Base-by-base conservation (phyloP, 2,113 vertebrate species). In the Pungitius pungitius region DNA sequence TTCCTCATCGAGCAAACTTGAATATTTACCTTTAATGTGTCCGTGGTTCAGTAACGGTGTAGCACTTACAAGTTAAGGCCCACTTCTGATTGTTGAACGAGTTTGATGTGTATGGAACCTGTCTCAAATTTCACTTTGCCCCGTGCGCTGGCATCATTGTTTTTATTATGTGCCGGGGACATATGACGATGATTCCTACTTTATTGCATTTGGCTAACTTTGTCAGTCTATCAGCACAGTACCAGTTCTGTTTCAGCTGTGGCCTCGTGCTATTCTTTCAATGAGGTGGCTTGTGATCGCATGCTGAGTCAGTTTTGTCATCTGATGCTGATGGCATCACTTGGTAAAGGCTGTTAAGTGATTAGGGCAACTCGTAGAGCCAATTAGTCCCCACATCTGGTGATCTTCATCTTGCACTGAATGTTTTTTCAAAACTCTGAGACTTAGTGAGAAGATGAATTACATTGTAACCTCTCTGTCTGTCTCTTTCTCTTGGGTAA, bases 251-350 rank as follows among this genome's bases (percentile, higher is more conserved):
- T 74, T 69, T n/a, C 13, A 56, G 65, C 40, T 58, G 33, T 54
- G 71, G 54, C 20, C 24, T 68, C 37, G 35, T 64, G 22, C 51
- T 37, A 45, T 65, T 43, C 52, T 51, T 54, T 66, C 39, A 79
- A 17, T 80, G 61, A 54, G 20, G 51, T 26, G 24, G 22, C 60
- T 60, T 70, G 65, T 80, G 54, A 67, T 45, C 1, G n/a, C 57
- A 61, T 14, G 33, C 37, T 66, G 78, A 76, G 64, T 78, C 66
- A 67, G 51, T 49, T 56, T 42, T 73, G 67, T 43, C 65, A 62
- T 76, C 27, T 75, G 71, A 74, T 69, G 40, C 35, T 57, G 35
- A 59, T 39, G 17, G 22, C 35, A 3, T 78, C 39, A 45, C 51
- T 40, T 18, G 64, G 52, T 24, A 30, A 60, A 33, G 18, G 40